Percentiles rank a stretch among this genome's conserved stretches.
These are phyloP conservation scores for Watsonalla binaria DNA, from an alignment of 2,888 invertebrate species.

Conservation along the genomic window DNA sequence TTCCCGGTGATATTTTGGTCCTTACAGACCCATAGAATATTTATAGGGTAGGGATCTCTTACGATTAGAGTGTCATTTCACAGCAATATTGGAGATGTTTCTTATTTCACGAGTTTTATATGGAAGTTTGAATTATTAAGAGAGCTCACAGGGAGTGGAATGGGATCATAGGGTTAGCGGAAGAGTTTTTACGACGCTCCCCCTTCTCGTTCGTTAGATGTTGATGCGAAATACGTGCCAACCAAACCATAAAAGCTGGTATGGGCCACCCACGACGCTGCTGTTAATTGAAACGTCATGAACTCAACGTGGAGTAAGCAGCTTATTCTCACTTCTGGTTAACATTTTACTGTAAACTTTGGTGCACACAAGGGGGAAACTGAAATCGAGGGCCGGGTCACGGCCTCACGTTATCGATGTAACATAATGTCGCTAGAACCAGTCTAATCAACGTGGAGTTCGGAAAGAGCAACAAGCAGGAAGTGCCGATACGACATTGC, in stretches of 20 bases:
- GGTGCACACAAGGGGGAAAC: slow-evolving; percentile 10
- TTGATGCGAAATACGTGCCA: slow-evolving; percentile 8
- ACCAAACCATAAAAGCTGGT: slow-evolving; percentile 15
- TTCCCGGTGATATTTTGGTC: slow-evolving; percentile 57
- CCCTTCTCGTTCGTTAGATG: background rate
- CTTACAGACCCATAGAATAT: slow-evolving; percentile 59
- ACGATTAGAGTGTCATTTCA: slow-evolving; percentile 69
- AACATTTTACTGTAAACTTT: slow-evolving; percentile 33
- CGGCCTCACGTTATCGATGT: background rate
- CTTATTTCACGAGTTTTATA: slow-evolving; percentile 50
- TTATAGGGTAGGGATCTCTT: slow-evolving; percentile 52
- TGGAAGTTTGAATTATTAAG: slow-evolving; percentile 62
- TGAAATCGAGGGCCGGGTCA: slow-evolving; percentile 8
- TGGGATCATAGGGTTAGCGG: slow-evolving; percentile 37
- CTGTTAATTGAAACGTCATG: slow-evolving; percentile 47
- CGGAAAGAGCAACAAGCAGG: slow-evolving; percentile 50
- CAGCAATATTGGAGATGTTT: slow-evolving; percentile 51
- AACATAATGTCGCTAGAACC: background rate
- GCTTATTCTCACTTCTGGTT: slow-evolving; percentile 44
- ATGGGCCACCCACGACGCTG: slow-evolving; percentile 42
- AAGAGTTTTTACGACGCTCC: slow-evolving; percentile 12
- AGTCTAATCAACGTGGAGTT: slow-evolving; percentile 5
- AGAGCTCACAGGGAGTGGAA: slow-evolving; percentile 20
- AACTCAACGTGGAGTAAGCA: slow-evolving; percentile 13
- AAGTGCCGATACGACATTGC: slow-evolving; percentile 41